Evolutionary conservation across 2,797 vertebrate genomes (phyloP).

Genomic region (Galaxias olidus): DNA sequence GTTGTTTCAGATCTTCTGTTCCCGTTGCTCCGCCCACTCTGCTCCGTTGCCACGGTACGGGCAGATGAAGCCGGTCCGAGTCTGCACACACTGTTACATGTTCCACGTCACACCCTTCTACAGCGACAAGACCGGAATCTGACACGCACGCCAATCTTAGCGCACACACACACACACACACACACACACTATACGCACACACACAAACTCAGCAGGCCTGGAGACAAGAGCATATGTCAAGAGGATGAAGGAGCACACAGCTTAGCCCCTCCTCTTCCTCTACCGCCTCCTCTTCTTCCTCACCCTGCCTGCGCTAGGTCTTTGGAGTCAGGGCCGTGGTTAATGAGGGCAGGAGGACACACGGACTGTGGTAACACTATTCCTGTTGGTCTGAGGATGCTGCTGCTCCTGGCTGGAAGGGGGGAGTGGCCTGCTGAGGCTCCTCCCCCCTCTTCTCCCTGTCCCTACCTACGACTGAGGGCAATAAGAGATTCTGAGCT

Average conservation of each 20-base stretch:
- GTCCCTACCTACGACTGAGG: slow-evolving; percentile 12
- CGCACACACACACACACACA: slow-evolving; percentile 16
- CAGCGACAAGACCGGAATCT: slow-evolving; percentile 82
- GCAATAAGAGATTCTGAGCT: slow-evolving; percentile 44
- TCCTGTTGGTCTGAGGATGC: slow-evolving; percentile 34
- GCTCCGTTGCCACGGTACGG: slow-evolving; percentile 95
- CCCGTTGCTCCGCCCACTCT: slow-evolving; percentile 95
- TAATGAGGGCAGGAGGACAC: slow-evolving; percentile 16
- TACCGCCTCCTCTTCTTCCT: slow-evolving; percentile 24
- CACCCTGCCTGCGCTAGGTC: slow-evolving; percentile 30
- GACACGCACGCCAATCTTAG: slow-evolving; percentile 39
- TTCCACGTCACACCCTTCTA: slow-evolving; percentile 99
- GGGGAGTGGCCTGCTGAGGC: no score
- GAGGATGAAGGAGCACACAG: slow-evolving; percentile 38
- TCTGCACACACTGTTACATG: slow-evolving; percentile 98
- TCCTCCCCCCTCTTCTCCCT: not conserved
- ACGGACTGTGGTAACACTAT: slow-evolving; percentile 28
- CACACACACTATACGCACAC: slow-evolving; percentile 18
- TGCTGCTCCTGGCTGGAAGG: no score
- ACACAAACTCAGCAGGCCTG: slow-evolving; percentile 25
- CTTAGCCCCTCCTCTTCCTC: slow-evolving; percentile 9
- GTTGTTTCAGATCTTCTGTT: slow-evolving; percentile 94
- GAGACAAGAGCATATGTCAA: slow-evolving; percentile 53
- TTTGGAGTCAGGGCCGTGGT: slow-evolving; percentile 23
- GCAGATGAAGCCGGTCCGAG: slow-evolving; percentile 94